Conservation (phyloP, 2,113 vertebrate genomes). For the Myrmophylax atrothorax region DNA sequence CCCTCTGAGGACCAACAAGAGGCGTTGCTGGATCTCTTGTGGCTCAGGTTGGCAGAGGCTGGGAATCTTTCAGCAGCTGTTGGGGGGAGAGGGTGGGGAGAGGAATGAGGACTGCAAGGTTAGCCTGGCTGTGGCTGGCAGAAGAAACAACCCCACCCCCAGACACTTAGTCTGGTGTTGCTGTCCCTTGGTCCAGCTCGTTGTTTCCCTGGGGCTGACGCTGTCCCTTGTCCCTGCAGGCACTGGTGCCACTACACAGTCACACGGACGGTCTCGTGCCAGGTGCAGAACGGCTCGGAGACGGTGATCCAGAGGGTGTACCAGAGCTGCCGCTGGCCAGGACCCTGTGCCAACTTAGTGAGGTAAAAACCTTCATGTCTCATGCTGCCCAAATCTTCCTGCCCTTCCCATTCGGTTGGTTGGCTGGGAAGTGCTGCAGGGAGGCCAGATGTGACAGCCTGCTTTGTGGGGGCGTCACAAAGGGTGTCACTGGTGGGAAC, state of each 20-base stretch:
- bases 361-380: slow-evolving; percentile 79
- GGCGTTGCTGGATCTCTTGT: neutral
- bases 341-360: slow-evolving; percentile 90
- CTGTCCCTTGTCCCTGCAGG: slow-evolving; percentile 72
- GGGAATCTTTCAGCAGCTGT: neutral
- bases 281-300: slow-evolving; percentile 93
- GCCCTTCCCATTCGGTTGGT: neutral
- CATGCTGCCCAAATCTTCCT: neutral
- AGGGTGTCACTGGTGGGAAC: neutral
- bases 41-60: slow-evolving; percentile 30
- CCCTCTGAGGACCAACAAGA: neutral
- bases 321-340: slow-evolving; percentile 94
- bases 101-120: neutral
- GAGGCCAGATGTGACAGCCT: neutral
- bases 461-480: neutral
- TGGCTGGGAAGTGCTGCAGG: neutral
- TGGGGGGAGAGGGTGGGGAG: neutral
- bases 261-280: slow-evolving; percentile 88
- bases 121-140: neutral
- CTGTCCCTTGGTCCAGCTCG: neutral
- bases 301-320: slow-evolving; percentile 90
- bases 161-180: neutral
- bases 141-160: neutral
- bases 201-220: neutral
- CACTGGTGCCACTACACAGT: slow-evolving; percentile 95